Conservation (phyloP, 2,797 vertebrate genomes). For the Picus viridis region DNA sequence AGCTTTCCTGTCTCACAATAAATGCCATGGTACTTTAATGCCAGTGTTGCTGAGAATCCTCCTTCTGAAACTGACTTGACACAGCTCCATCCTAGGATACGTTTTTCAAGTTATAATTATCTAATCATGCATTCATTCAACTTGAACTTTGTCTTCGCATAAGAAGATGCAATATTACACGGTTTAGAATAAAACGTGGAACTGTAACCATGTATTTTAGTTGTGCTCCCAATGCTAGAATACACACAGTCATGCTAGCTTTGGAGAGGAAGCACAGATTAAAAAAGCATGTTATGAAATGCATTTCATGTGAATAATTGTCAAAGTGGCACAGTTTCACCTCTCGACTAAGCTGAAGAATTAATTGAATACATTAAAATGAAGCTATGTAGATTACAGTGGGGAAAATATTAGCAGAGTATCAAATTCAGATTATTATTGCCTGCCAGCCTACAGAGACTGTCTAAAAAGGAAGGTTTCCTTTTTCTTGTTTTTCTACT, state of each 20-base stretch:
- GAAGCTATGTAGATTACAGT: background rate
- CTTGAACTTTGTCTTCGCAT: background rate
- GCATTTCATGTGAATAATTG: conserved; percentile 14
- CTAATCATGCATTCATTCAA: conserved; percentile 47
- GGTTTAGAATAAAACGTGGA: background rate
- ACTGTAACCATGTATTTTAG: conserved; percentile 14
- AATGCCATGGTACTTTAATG: background rate
- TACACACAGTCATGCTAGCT: background rate
- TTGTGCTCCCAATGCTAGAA: background rate
- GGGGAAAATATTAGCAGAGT: conserved; percentile 4
- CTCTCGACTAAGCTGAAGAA: background rate
- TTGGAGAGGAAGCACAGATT: conserved; percentile 40
- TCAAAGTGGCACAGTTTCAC: conserved; percentile 7
- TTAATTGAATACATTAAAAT: background rate
- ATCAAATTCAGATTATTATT: conserved; percentile 32
- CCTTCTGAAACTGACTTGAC: conserved; percentile 15
- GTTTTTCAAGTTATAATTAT: conserved; percentile 32
- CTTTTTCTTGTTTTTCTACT: conserved; percentile 13
- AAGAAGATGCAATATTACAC: background rate
- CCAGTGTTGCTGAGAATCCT: background rate
- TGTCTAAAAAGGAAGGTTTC: conserved; percentile 34
- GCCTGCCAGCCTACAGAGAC: background rate
- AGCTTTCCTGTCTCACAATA: conserved; percentile 8
- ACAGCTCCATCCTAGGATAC: background rate
- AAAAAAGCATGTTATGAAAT: conserved; percentile 8